phyloP scores from a whole-genome alignment of 2,113 vertebrate genomes.

The Ursus arctos region DNA sequence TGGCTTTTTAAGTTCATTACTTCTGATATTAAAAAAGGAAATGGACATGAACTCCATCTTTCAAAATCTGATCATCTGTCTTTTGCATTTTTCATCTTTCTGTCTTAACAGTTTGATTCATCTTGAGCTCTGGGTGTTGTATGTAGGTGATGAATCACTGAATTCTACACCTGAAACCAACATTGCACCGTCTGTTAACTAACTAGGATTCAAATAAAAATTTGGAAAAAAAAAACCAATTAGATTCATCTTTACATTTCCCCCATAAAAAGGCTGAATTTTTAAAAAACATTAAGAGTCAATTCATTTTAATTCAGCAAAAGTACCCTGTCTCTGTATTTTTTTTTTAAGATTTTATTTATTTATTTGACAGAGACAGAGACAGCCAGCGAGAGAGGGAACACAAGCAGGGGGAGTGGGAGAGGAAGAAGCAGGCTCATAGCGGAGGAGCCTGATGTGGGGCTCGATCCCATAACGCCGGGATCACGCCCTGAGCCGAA shows the following conservation, averaged over 20 bases:
- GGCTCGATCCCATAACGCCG: too few species aligned
- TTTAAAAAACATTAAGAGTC: background rate
- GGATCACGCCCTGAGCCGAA: too few species aligned
- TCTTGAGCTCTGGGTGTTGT: background rate
- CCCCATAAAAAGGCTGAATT: background rate
- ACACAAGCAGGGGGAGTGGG: too few species aligned
- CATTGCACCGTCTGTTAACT: background rate
- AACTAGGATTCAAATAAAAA: background rate
- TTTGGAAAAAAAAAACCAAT: background rate
- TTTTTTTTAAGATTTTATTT: too few species aligned
- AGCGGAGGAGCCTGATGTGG: too few species aligned
- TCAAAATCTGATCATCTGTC: background rate
- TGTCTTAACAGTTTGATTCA: constrained; percentile 52
- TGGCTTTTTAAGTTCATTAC: background rate
- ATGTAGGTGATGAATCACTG: background rate
- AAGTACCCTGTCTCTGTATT: background rate
- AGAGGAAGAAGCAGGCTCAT: too few species aligned
- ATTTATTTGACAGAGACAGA: too few species aligned
- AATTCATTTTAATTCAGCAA: constrained; percentile 36
- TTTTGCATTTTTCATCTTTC: constrained; percentile 13
- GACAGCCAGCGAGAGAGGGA: too few species aligned
- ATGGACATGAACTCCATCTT: background rate
- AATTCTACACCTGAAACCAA: background rate
- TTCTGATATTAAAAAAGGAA: constrained; percentile 48
- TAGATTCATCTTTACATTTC: constrained; percentile 19